phyloP scores from a whole-genome alignment of 2,797 vertebrate species.

The Ispidina picta region DNA sequence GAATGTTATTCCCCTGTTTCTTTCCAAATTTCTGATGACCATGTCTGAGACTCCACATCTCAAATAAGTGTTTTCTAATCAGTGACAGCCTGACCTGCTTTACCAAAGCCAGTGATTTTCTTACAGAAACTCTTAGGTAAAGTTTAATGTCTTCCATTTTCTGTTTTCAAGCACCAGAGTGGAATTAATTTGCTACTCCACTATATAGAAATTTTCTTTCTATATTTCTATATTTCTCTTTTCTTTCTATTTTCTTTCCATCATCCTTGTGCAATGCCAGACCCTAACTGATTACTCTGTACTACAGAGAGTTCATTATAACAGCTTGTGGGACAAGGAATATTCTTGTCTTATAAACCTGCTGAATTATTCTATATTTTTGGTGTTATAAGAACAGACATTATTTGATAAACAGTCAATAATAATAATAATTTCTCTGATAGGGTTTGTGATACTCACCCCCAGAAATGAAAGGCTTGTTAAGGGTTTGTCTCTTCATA shows the following conservation, averaged over 20 bases:
- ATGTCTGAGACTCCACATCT: background rate
- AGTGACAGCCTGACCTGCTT: background rate
- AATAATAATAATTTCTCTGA: background rate
- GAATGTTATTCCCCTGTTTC: background rate
- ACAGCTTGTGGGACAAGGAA: background rate
- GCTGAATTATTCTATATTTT: background rate
- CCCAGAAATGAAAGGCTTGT: background rate
- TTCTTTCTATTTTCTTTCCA: background rate
- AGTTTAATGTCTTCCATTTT: background rate
- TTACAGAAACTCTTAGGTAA: background rate
- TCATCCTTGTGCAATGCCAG: background rate
- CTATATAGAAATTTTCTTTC: background rate
- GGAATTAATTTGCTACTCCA: background rate
- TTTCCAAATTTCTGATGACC: background rate
- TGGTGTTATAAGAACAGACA: background rate
- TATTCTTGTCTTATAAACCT: background rate
- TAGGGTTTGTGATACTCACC: background rate
- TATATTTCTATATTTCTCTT: background rate
- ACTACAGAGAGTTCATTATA: background rate
- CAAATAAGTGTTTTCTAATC: background rate
- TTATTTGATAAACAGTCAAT: background rate
- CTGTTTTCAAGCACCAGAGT: background rate
- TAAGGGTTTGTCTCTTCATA: background rate
- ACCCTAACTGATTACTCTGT: background rate
- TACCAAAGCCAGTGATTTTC: background rate